Evolutionary conservation across 2,888 invertebrate genomes (phyloP), one percentile per base, ranked within the genome.

Genomic region (Protophormia terraenovae): DNA sequence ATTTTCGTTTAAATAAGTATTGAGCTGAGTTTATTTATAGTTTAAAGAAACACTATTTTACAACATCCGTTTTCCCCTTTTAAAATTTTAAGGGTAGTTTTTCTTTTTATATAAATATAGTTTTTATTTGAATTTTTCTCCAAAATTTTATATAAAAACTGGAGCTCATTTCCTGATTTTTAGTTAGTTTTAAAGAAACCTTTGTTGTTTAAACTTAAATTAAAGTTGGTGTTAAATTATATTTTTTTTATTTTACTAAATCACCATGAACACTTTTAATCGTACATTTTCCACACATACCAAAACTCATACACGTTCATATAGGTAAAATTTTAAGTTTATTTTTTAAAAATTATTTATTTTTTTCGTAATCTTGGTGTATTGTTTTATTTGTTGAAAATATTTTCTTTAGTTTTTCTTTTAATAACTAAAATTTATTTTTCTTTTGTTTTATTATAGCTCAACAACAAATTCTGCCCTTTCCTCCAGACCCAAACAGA

Each of bases 381-480:
- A 71, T 71, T 78, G 41, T 58, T 64, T 77, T 47, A 73, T 76
- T 41, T 14, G 22, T 14, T 72, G n/a, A 76, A 27, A 14, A 19
- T 73, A 66, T 50, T 7, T 79, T 16, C 19, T 47, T 29, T 71
- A 75, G 3, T 16, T 35, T 67, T 66, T 22, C n/a, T 14, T 35
- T 38, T 66, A n/a, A 71, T 60, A 50, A 38, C 6, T 55, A 58
- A 14, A 45, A 38, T 35, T 27, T 72, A 10, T 64, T 38, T 77
- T 67, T 73, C 58, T 58, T 66, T 66, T 67, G 6, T 41, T 86
- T 75, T 22, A 66, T 89, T 91, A 75, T 89, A 93, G 92, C 90
- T 91, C 92, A 88, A 90, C 92, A 86, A 90, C 91, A 89, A 93
- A 92, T 88, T 94, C 94, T 86, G 92, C 92, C 76, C 91, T 92